Evolutionary conservation across 2,888 invertebrate genomes (phyloP), one percentile per base, ranked within the genome.

Genomic region (Cheilosia vernalis): DNA sequence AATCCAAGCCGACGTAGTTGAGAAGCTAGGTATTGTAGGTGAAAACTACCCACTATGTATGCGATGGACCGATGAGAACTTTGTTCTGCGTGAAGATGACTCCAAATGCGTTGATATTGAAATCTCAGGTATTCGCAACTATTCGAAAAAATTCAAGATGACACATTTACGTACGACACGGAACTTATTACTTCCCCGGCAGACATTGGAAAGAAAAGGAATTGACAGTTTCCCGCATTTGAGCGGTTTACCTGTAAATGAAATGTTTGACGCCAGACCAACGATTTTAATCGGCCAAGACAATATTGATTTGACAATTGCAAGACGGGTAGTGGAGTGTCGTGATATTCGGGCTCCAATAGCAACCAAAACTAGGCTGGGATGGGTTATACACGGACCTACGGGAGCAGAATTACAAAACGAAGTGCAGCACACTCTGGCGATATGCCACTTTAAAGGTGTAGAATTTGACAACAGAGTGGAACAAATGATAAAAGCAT

Each of bases 401-500:
- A 47, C 47, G 21, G 47, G 19, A 19, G 10, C n/a, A 19, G 47
- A 19, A 2, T n/a, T 17, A 2, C 15, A 6, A 47, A 47, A 6
- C 2, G 24, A 24, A 24, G 24, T 24, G 24, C 24, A 24, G 2
- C 24, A 24, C 24, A 2, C 24, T 24, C 3, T 24, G 24, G 24
- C 19, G n/a, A 44, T 44, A n/a, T 44, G 44, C 4, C 44, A 44
- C 44, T 44, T 44, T 17, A 44, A n/a, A 44, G 13, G 44, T 17
- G 44, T 0, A 44, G 49, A 49, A 6, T 49, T 49, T 24, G 51
- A 24, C 24, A 24, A 13, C 21, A 24, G 51, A 24, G 51, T 15
- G 51, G 51, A 51, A 21, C 51, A 24, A 51, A 24, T 24, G 33
- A 55, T 55, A 55, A 55, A 30, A 17, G 55, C 27, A 55, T 55